Conservation (phyloP, 2,113 vertebrate genomes). For the Anhinga rufa region DNA sequence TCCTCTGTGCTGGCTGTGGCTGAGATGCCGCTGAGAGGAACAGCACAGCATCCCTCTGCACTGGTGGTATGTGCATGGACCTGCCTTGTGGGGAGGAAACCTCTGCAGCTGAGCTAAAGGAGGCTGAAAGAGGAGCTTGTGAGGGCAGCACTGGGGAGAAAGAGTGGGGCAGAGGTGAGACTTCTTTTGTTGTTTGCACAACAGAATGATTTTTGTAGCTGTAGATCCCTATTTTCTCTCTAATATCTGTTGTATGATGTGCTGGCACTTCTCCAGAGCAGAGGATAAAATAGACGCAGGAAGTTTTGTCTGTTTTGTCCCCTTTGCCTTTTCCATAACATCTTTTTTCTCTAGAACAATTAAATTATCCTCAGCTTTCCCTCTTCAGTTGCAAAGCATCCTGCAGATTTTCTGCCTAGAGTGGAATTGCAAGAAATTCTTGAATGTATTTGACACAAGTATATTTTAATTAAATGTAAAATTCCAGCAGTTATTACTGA, state of each 20-base stretch:
- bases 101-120: background rate
- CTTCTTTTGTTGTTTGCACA: background rate
- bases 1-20: background rate
- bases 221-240: background rate
- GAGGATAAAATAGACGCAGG: background rate
- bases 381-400: background rate
- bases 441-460: background rate
- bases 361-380: background rate
- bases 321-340: background rate
- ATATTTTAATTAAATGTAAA: background rate
- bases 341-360: background rate
- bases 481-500: background rate
- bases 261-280: background rate
- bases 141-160: background rate
- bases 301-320: background rate
- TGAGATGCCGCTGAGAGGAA: rapidly evolving
- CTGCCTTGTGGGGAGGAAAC: rapidly evolving
- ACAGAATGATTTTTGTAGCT: background rate
- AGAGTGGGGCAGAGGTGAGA: background rate
- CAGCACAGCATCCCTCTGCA: background rate
- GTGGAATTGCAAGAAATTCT: background rate
- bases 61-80: background rate
- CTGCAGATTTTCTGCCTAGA: background rate
- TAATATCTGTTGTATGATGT: background rate
- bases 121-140: background rate